Percentiles rank a stretch among this genome's conserved stretches.
phyloP scores from a whole-genome alignment of 2,113 vertebrate genomes.

The Podarcis muralis region DNA sequence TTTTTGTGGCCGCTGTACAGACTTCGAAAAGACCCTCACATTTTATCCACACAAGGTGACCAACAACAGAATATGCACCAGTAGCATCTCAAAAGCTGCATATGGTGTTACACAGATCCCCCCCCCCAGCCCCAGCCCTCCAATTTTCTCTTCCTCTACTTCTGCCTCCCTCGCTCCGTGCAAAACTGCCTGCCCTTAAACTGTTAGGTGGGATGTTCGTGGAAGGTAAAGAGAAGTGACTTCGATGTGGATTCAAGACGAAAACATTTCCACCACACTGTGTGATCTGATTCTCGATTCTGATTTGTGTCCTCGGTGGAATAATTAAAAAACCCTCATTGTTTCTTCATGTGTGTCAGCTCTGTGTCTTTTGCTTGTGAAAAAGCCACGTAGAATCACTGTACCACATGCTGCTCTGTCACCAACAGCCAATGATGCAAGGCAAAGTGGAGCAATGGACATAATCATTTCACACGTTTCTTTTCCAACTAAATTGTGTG shows the following conservation, averaged over 20 bases:
- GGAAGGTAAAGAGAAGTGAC: neutral
- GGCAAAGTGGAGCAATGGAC: neutral
- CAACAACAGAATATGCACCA: neutral
- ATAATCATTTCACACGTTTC: neutral
- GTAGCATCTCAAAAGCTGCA: neutral
- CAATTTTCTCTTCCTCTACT: neutral
- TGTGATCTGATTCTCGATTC: neutral
- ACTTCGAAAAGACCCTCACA: neutral
- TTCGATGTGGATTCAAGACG: neutral
- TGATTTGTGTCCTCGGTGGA: neutral
- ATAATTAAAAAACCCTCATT: neutral
- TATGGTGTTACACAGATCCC: too few species aligned
- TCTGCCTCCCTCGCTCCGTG: neutral
- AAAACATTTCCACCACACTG: neutral
- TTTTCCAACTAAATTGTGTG: too few species aligned
- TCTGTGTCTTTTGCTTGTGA: neutral
- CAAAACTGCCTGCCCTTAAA: neutral
- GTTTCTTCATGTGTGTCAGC: neutral
- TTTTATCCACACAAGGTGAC: neutral
- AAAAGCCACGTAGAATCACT: too few species aligned
- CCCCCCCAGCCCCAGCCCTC: neutral
- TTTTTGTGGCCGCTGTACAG: conserved; percentile 1
- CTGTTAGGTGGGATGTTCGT: neutral
- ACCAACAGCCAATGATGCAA: neutral
- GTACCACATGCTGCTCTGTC: neutral